Evolutionary conservation across 30 jellyfish, hydroid and myxozoan species (phyloP), one percentile per base, ranked within the genome.

Genomic region (Aurelia sp.): DNA sequence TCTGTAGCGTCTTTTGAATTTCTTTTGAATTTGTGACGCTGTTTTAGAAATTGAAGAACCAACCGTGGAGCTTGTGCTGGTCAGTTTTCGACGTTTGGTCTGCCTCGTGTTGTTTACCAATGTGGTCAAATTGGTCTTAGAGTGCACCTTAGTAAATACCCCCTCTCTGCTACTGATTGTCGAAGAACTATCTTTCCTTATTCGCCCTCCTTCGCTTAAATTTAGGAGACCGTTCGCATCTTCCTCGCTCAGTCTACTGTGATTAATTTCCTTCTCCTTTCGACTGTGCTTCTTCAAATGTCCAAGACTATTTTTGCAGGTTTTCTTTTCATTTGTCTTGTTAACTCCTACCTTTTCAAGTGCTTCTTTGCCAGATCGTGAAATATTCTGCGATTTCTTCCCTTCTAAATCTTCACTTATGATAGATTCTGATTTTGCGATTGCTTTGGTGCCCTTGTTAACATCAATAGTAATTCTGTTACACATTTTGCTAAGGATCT

Each of bases 141-240:
- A 13, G 15, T 12, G 55, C 16, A 7, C 55, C 55, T 44, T 44
- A 0, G 55, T 44, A 44, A 44, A 44, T 7, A 7, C 55, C 55
- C 8, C 55, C 55, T 44, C 55, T 9, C 55, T 44, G 55, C 15
- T 44, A 44, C 55, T 7, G 8, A 13, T 7, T 6, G 55, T 44
- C 55, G 55, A 44, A 44, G 55, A 44, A 44, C 55, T 44, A 13
- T 10, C 55, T 44, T 44, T 44, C 15, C 55, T 44, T 12, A 44
- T 44, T 44, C 35, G 59, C 11, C 33, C 62, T 11, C 77, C 79
- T 17, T 82, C 85, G 40, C 91, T 82, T 17, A 82, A 13, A 72
- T 82, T 82, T 50, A 82, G 62, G 20, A 82, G 61, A 12, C 55
- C 91, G 44, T 53, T 82, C 7, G 69, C 85, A 51, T 53, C 91